Evolutionary conservation across 1,140 invertebrate genomes (phyloP).

Genomic region (Polypedilum pembai): DNA sequence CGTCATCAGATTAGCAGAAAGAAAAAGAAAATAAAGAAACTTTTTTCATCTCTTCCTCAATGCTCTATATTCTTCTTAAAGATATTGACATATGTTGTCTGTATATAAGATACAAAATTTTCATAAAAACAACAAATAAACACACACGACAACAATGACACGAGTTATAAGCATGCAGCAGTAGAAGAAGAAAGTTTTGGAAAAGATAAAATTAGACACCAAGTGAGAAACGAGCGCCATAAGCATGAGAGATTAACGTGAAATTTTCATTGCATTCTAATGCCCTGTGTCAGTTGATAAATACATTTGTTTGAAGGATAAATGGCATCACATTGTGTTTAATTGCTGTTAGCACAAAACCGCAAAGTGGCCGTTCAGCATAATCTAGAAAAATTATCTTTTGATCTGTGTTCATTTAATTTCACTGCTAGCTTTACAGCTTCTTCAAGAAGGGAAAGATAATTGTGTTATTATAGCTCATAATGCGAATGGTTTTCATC

Average conservation of each 20-base stretch:
- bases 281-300: neutral
- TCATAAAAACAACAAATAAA: constrained; percentile 26
- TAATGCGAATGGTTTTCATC: neutral
- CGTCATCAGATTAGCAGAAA: neutral
- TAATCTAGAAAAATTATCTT: constrained; percentile 29
- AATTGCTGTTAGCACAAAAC: neutral
- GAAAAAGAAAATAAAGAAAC: neutral
- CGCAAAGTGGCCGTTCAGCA: neutral
- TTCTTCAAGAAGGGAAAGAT: constrained; percentile 1
- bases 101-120: too few relatives aligned
- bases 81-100: constrained; percentile 13
- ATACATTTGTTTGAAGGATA: neutral
- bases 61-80: neutral
- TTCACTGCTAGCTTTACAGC: neutral
- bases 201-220: constrained; percentile 23
- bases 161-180: neutral
- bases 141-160: neutral
- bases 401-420: constrained; percentile 22
- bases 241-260: neutral
- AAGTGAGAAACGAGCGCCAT: too few relatives aligned
- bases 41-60: neutral
- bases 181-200: neutral
- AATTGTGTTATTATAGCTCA: constrained; percentile 6
- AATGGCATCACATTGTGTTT: neutral
- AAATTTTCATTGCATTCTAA: neutral